Evolutionary conservation across 2,113 vertebrate genomes (phyloP), one percentile per base, ranked within the genome.

Genomic region (Anas platyrhynchos): DNA sequence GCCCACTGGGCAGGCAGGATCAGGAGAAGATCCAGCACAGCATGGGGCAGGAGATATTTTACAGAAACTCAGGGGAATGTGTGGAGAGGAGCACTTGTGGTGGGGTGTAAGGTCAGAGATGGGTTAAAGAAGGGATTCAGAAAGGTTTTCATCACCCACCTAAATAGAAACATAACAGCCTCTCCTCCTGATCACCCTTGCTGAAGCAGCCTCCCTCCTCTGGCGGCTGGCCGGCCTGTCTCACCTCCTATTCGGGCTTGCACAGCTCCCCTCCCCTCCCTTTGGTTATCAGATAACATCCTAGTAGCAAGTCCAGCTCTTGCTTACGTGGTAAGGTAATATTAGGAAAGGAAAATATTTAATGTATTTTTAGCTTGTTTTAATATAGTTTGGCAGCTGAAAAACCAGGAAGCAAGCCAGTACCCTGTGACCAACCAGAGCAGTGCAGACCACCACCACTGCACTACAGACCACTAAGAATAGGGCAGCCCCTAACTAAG

Each of bases 261-360:
- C 76, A 75, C 12, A 20, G 86, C 83, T 95, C 91, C 86, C 88
- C 78, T 81, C 71, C 93, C 85, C 48, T 92, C 79, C 88, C 59
- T 11, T 10, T 23, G 31, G 90, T 96, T 92, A 97, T 97, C 97
- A 94, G 86, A 96, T 97, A 94, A 97, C 96, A 87, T 62, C 76
- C 95, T 88, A 69, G 77, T 91, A 88, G 88, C 90, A 92, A 74
- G 62, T 72, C 81, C 95, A 96, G 52, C 93, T 85, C 90, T 48
- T 96, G 94, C 97, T 97, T 95, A 96, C 77, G 41, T 94, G 86
- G 88, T 81, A 94, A 95, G 63, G 96, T 97, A 97, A 97, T 94
- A 95, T 59, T 97, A 97, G 97, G 90, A 97, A 97, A 97, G 97
- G 97, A 97, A 97, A 97, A 88, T 97, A 97, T 97, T 97, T 93